Percentiles rank a stretch among this genome's conserved stretches.
phyloP scores from a whole-genome alignment of 1,140 invertebrate genomes.

The Halictus rubicundus region DNA sequence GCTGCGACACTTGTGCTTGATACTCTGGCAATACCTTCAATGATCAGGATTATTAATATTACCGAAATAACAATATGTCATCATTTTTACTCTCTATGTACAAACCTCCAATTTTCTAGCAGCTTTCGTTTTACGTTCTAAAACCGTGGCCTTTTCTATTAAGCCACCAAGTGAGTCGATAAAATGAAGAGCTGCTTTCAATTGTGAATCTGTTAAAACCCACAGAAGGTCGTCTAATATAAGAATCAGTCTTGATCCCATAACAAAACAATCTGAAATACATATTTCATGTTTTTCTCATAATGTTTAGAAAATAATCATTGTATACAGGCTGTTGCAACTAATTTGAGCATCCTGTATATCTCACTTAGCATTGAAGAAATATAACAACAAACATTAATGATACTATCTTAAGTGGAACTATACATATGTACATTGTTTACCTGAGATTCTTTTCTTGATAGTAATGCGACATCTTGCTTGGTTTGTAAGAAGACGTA shows the following conservation, averaged over 20 bases:
- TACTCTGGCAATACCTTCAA: constrained; percentile 88
- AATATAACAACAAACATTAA: too few relatives aligned
- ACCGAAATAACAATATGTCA: constrained; percentile 20
- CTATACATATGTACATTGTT: constrained; percentile 21
- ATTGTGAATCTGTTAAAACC: constrained; percentile 98
- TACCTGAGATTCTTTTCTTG: constrained; percentile 95
- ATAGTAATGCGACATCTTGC: constrained; percentile 97
- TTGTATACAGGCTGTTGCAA: neutral
- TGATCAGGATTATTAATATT: constrained; percentile 35
- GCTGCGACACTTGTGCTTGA: constrained; percentile 87
- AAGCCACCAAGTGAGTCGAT: constrained; percentile 93
- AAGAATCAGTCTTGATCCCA: constrained; percentile 94
- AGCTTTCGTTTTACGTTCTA: constrained; percentile 93
- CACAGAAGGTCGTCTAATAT: constrained; percentile 98
- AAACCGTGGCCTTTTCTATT: constrained; percentile 90
- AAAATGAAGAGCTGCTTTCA: constrained; percentile 97
- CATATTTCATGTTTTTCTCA: neutral
- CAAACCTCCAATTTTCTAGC: constrained; percentile 92
- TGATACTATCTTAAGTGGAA: neutral
- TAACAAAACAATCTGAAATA: constrained; percentile 92
- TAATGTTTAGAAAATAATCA: neutral
- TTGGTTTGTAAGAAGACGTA: constrained; percentile 96
- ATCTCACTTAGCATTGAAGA: too few relatives aligned
- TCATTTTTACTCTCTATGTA: constrained; percentile 30
- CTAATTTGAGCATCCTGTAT: too few relatives aligned